Evolutionary conservation across 2,888 invertebrate genomes (phyloP), one percentile per base, ranked within the genome.

Genomic region (Bhutanitis thaidina): DNA sequence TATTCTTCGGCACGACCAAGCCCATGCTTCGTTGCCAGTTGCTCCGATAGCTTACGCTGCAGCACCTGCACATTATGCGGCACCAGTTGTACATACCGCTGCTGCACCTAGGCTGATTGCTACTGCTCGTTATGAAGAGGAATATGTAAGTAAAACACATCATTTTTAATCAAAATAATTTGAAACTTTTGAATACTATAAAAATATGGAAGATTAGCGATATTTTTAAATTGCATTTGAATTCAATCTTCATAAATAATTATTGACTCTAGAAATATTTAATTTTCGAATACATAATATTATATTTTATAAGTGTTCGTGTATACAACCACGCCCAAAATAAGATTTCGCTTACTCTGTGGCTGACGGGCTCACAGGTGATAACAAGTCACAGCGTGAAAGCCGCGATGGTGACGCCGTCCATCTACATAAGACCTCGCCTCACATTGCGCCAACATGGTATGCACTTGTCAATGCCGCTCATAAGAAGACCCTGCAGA

Each of bases 361-460:
- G 13, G 29, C 41, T 9, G 41, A 41, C 15, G 30, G 29, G 10
- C 41, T 30, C 30, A 41, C 41, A 4, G 41, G 41, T n/a, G 41
- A 91, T 80, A 90, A 91, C 76, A 91, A 91, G 81, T 89, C 90
- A 56, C 91, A 91, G 71, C 79, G 86, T 40, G 91, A 91, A 75
- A 80, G 83, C 70, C 86, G 90, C 64, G 90, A 91, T 75, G 93
- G 93, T 4, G 91, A 93, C 67, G 90, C 86, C n/a, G n/a, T n/a
- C n/a, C n/a, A n/a, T n/a, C n/a, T n/a, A n/a, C n/a, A n/a, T n/a
- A n/a, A n/a, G n/a, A n/a, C n/a, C n/a, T n/a, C n/a, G n/a, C n/a
- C n/a, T n/a, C n/a, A n/a, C n/a, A n/a, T n/a, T n/a, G n/a, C n/a
- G n/a, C n/a, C n/a, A n/a, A n/a, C n/a, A n/a, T n/a, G n/a, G n/a